Evolutionary conservation across 2,888 invertebrate genomes (phyloP), one percentile per base, ranked within the genome.

Genomic region (Molanna angustata): DNA sequence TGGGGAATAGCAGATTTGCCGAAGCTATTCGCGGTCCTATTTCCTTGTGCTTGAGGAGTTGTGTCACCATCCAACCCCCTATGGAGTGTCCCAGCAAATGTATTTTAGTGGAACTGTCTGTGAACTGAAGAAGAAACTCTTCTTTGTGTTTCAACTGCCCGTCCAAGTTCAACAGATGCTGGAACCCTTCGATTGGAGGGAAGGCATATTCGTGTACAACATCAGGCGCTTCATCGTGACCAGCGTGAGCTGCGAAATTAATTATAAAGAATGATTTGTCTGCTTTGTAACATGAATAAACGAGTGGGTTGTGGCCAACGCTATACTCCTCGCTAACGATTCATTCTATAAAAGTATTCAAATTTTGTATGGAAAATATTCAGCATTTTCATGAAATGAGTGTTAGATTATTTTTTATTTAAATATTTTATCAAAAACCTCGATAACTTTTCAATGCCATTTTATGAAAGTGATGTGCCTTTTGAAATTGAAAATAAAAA

Each of bases 31-130:
- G 77, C 20, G 71, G 63, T 62, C 76, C 68, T 63, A 88, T 69
- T 21, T 72, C 66, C 3, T 79, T 72, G 58, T 83, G 71, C 60
- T 85, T 79, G 20, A 90, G 65, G 43, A 92, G 66, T 65, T 93
- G 85, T 51, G 93, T 66, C 57, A 85, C 79, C 64, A 94, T 84
- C 82, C 93, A 92, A 47, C 87, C 81, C 2, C 96, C 96, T 64
- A 95, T 90, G 0, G 95, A 95, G 76, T 96, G 95, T 1, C 91
- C 94, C 61, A 95, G 80, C 32, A 95, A 71, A 68, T 92, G 86
- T 33, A 96, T 68, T 66, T 80, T 85, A n/a, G 85, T 82, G 64
- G 83, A 76, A 58, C 76, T 69, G 49, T 91, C 88, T 58, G 94
- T 76, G 65, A 83, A 83, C 61, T 83, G 80, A 61, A 82, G 75